These are phyloP conservation scores for Orientallactaga sibirica DNA, from an alignment of 2,797 vertebrate genomes.

Conservation along the genomic window DNA sequence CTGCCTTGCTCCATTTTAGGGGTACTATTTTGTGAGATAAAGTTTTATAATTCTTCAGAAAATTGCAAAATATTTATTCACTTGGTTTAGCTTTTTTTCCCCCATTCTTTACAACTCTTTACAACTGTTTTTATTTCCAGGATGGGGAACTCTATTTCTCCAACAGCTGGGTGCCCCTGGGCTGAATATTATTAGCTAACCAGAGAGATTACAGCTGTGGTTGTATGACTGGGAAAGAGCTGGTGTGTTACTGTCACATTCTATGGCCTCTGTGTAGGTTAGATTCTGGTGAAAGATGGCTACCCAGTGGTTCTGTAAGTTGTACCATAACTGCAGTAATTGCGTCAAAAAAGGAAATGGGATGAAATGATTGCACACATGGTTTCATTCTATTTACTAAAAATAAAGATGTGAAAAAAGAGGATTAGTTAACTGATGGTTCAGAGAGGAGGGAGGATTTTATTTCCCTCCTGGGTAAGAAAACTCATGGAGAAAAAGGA, in stretches of 20 bases:
- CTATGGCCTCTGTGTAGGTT: rapidly evolving
- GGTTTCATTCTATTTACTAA: background rate
- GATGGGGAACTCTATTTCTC: too few relatives aligned
- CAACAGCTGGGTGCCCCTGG: too few relatives aligned
- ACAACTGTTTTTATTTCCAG: background rate
- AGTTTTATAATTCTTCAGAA: background rate
- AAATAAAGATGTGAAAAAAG: background rate
- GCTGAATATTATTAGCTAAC: too few relatives aligned
- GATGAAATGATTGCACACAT: background rate
- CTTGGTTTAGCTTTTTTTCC: background rate
- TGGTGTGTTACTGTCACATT: background rate
- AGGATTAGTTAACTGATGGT: background rate
- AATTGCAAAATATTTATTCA: background rate
- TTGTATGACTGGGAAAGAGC: background rate
- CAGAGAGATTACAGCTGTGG: too few relatives aligned
- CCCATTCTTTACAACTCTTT: background rate
- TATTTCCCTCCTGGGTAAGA: background rate
- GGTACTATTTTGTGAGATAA: background rate
- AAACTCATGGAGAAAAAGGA: background rate
- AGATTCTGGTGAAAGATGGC: background rate
- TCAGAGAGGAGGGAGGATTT: background rate
- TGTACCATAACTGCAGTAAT: background rate
- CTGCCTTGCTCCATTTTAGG: background rate
- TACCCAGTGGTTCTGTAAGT: background rate
- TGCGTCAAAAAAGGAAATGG: background rate